Evolutionary conservation across 2,113 vertebrate species (phyloP), one percentile per base, ranked within the genome.

Genomic region (Equus quagga): DNA sequence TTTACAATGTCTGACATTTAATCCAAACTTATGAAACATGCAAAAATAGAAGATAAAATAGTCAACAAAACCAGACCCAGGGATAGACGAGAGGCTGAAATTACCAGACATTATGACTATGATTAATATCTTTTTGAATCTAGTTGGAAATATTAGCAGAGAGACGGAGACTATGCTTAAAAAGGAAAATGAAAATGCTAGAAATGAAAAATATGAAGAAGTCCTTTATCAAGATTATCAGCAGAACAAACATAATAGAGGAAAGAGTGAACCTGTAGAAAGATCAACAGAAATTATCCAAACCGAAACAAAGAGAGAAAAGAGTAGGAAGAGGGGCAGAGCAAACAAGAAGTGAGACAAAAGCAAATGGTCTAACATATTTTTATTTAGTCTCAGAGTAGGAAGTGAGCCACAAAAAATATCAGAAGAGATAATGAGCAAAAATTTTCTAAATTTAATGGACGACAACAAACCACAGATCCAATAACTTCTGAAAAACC

Each of bases 111-210:
- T 31, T 33, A 6, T 44, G 62, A 41, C 41, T 73, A 86, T 73
- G 26, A 73, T 41, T 91, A 49, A 58, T 89, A 33, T 72, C 44
- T 54, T 72, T 85, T 80, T 54, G 19, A 31, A 85, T 78, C 56
- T 79, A 64, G 26, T 86, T 2, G 18, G 24, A 72, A 90, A 90
- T 64, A 84, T 90, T 73, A 85, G 18, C 23, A 85, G n/a, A 89
- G 58, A 92, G 31, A 72, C 81, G 89, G 15, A 56, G 24, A 89
- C 26, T 76, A 67, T 26, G 78, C 87, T 81, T 89, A 26, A 83
- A 76, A 91, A 96, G 78, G 69, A 21, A 94, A 94, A 81, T 81
- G 17, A 64, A 94, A 91, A 94, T 51, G 36, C 6, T 76, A 95
- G 56, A 92, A 87, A 81, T 92, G 21, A 76, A 94, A 96, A 80